These are phyloP conservation scores for Cromileptes altivelis DNA, from an alignment of 2,113 vertebrate species.

Conservation along the genomic window DNA sequence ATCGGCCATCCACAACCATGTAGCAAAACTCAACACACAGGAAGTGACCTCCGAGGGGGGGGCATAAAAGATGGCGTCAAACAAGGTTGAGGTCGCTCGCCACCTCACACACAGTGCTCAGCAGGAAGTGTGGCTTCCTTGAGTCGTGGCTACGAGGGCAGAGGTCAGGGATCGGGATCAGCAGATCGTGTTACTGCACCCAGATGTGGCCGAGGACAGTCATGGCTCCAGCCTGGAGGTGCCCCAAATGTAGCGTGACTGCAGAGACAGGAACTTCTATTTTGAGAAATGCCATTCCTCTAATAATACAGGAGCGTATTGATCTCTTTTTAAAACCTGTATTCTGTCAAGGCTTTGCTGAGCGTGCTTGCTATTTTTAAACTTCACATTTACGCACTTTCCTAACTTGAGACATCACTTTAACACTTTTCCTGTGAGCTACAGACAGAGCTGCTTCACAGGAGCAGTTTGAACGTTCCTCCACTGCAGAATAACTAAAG, in stretches of 20 bases:
- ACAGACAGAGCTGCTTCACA: neutral
- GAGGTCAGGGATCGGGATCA: slow-evolving; percentile 65
- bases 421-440: slow-evolving; percentile 9
- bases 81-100: slow-evolving; percentile 56
- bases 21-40: slow-evolving; percentile 11
- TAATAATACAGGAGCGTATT: neutral
- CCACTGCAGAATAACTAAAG: slow-evolving; percentile 4
- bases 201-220: slow-evolving; percentile 72
- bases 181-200: slow-evolving; percentile 70
- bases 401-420: slow-evolving; percentile 1
- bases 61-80: slow-evolving; percentile 52
- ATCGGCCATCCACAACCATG: neutral
- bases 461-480: neutral
- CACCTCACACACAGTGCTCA: slow-evolving; percentile 46
- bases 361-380: slow-evolving; percentile 34
- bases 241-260: slow-evolving; percentile 66
- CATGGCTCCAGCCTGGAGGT: slow-evolving; percentile 60
- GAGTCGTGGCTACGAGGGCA: slow-evolving; percentile 51
- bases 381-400: slow-evolving; percentile 13
- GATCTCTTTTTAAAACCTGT: slow-evolving; percentile 30
- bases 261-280: slow-evolving; percentile 57
- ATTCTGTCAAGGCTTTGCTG: slow-evolving; percentile 22
- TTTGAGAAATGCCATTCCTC: slow-evolving; percentile 49
- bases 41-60: slow-evolving; percentile 46
- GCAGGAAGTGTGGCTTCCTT: slow-evolving; percentile 79